phyloP scores from a whole-genome alignment of 1,140 invertebrate species.

The Diorhabda carinulata region DNA sequence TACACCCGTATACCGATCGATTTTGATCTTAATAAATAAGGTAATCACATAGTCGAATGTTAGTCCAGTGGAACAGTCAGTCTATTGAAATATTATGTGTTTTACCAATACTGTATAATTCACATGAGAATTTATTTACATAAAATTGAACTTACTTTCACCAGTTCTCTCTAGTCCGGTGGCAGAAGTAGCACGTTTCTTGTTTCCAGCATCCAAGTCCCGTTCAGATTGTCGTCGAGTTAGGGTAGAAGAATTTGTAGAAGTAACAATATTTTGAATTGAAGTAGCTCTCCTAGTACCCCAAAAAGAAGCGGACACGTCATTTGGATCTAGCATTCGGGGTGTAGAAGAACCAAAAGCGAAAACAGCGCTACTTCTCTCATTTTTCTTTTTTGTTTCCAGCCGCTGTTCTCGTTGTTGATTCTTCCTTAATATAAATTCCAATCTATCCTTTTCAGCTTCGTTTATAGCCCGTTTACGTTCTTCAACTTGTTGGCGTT shows the following conservation, averaged over 20 bases:
- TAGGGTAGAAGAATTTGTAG: slow-evolving; percentile 60
- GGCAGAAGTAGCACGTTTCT: slow-evolving; percentile 75
- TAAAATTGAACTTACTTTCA: slow-evolving; percentile 55
- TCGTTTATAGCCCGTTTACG: slow-evolving; percentile 82
- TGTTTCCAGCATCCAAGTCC: slow-evolving; percentile 72
- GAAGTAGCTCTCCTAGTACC: slow-evolving; percentile 78
- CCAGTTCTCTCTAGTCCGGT: slow-evolving; percentile 65
- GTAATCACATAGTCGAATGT: too few species aligned
- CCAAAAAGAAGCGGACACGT: slow-evolving; percentile 75
- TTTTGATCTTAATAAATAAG: too few species aligned
- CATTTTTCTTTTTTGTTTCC: slow-evolving; percentile 68
- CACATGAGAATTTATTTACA: background rate
- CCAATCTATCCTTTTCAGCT: slow-evolving; percentile 76
- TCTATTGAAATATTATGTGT: too few species aligned
- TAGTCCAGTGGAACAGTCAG: too few species aligned
- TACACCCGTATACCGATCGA: too few species aligned
- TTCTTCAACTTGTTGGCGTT: slow-evolving; percentile 77
- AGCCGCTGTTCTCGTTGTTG: slow-evolving; percentile 78
- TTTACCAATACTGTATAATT: too few species aligned
- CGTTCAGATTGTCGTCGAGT: slow-evolving; percentile 77
- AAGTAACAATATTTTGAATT: slow-evolving; percentile 71
- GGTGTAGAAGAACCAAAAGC: slow-evolving; percentile 88
- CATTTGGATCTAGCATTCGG: slow-evolving; percentile 76
- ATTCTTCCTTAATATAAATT: slow-evolving; percentile 79
- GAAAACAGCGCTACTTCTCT: slow-evolving; percentile 68